Base-by-base conservation (phyloP, 2,797 vertebrate genomes). In the Sebastes steindachneri region DNA sequence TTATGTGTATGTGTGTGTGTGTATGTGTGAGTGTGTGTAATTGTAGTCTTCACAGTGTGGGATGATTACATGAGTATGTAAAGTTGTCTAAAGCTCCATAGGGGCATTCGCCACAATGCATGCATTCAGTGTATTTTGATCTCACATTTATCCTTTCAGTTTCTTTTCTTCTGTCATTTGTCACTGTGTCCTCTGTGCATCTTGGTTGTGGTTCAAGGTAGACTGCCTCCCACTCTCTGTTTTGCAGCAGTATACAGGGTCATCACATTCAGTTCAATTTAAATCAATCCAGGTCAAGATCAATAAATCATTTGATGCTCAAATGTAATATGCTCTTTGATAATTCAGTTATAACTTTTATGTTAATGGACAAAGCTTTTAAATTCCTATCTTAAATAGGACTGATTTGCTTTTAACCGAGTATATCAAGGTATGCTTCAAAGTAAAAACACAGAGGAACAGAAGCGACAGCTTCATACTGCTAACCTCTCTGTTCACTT, bases 31-130 rank as follows among this genome's bases (percentile, higher is more conserved):
- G 55, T 65, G 64, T 33, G 5, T 14, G 57, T 45, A 26, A n/a
- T 15, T 6, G 19, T 29, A 48, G 25, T 83, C 68, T 67, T n/a
- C 79, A 72, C 63, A 76, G 57, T 66, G 60, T 81, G 80, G 74
- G 53, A 80, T 73, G 83, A 88, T 90, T 87, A 89, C 72, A 89
- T 72, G 86, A 76, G 65, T 75, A 54, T 85, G 25, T 77, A 83
- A 64, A 76, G 65, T 86, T 89, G 83, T 73, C 62, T 66, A 51
- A 67, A 78, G 72, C 26, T 87, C 85, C 89, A 84, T 31, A 0
- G 71, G 82, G 87, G 73, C 51, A 55, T 57, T 37, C 33, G 48
- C 45, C 37, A 84, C 79, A 87, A 84, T 83, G 68, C 75, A 78
- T 82, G 72, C 76, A 75, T 80, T 86, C 80, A 83, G 26, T 77